Base-by-base conservation (phyloP, 2,797 vertebrate genomes). In the Paedocypris micromegethes region DNA sequence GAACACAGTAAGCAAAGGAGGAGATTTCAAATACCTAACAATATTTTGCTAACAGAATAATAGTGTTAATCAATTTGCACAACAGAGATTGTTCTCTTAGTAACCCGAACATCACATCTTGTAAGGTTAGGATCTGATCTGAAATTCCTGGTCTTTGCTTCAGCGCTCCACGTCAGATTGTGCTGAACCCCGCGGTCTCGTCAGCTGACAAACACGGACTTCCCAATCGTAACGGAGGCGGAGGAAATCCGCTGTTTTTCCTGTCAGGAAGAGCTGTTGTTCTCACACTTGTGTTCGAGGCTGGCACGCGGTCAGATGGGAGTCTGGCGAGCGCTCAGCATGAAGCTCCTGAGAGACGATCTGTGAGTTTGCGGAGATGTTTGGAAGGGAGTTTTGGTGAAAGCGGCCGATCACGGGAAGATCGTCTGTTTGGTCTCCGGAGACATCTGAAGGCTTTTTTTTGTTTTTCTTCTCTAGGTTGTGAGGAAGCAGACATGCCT, bases 221-320 rank as follows among this genome's bases (percentile, higher is more conserved):
- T 94, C 91, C 83, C 85, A 89, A 83, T 84, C 85, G 56, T 89
- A 85, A 80, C 81, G 66, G 75, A 82, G 82, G 84, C 83, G 76
- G 82, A 91, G 89, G 92, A 93, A 90, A 92, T 93, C 90, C 86
- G 81, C 84, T 79, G 68, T 78, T 77, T 88, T 93, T 93, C 92
- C 92, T 92, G 90, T 88, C 84, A 82, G 80, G 81, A 84, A 81
- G 70, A 65, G 57, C 58, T 52, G 66, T 50, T 68, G 74, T 82
- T 81, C 79, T 85, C 68, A 75, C 75, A 73, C 77, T 72, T 72
- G 75, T n/a, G 66, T 60, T 57, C 39, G 46, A 70, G 72, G 65
- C 61, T 38, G 7, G 52, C 72, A 45, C 47, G 45, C 66, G 58
- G 70, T 65, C 54, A 45, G 39, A 43, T 56, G 57, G 60, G 58